Evolutionary conservation across 2,888 invertebrate species (phyloP).

Genomic region (Polyommatus icarus): DNA sequence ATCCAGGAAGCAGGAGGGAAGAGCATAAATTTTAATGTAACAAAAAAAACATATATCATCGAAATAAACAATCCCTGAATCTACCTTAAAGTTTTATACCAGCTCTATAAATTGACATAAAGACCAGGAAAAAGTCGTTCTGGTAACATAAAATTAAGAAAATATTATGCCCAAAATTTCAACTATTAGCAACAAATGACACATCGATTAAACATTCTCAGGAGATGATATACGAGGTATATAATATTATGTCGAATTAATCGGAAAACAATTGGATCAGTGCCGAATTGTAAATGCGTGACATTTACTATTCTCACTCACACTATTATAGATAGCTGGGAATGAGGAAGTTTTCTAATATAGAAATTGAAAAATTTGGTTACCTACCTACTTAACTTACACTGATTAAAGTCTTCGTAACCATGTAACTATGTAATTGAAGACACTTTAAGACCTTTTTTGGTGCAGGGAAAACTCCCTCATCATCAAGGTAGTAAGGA

Average conservation of each 20-base stretch:
- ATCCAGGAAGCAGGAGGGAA: background rate
- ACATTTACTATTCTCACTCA: too few species aligned
- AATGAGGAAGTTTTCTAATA: conserved; percentile 17
- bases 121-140: background rate
- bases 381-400: too few species aligned
- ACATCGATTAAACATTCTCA: background rate
- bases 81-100: background rate
- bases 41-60: background rate
- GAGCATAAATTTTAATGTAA: background rate
- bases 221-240: background rate
- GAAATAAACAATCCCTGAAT: background rate
- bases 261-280: conserved; percentile 8
- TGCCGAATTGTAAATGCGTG: conserved; percentile 11
- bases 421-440: too few species aligned
- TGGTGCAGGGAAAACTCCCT: background rate
- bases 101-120: background rate
- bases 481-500: too few species aligned
- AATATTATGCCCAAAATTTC: background rate
- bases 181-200: background rate
- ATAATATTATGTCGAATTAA: background rate
- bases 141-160: background rate
- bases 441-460: background rate
- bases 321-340: background rate
- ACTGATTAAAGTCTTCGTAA: too few species aligned
- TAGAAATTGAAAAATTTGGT: too few species aligned